Conservation (phyloP, 1,140 invertebrate genomes). For the Plectrocnemia conspersa region DNA sequence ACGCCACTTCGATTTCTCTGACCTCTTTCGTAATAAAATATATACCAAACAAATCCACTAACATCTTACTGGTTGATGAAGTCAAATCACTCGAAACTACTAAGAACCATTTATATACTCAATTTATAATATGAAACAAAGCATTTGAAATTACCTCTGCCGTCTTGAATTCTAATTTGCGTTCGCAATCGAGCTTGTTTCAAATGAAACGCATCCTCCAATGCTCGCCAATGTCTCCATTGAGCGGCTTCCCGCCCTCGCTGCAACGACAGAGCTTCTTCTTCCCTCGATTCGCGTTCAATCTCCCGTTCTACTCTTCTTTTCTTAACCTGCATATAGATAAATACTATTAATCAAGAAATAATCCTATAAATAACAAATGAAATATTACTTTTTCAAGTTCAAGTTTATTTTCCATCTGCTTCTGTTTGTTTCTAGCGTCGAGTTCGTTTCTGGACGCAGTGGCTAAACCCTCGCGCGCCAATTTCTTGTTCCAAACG, state of each 20-base stretch:
- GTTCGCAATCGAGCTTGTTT: slow-evolving; percentile 86
- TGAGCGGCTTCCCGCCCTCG: slow-evolving; percentile 92
- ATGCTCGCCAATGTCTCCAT: slow-evolving; percentile 89
- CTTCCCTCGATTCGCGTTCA: slow-evolving; percentile 83
- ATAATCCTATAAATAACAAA: neutral
- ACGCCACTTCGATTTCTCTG: too few species aligned
- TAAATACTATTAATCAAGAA: slow-evolving; percentile 9
- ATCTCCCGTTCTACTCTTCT: slow-evolving; percentile 82
- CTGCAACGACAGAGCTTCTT: slow-evolving; percentile 82
- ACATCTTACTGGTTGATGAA: too few species aligned
- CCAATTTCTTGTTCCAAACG: slow-evolving; percentile 95
- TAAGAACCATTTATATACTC: too few species aligned
- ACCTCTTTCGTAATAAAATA: too few species aligned
- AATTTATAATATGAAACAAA: too few species aligned
- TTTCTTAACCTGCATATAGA: slow-evolving; percentile 71
- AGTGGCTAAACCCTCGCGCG: slow-evolving; percentile 85
- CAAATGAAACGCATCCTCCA: slow-evolving; percentile 91
- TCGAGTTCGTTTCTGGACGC: slow-evolving; percentile 81
- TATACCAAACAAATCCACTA: too few species aligned
- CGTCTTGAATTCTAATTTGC: slow-evolving; percentile 92
- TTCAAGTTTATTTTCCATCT: slow-evolving; percentile 85
- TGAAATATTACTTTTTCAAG: slow-evolving; percentile 65
- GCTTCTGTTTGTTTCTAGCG: slow-evolving; percentile 76
- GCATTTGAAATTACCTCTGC: slow-evolving; percentile 58
- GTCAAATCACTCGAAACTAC: too few species aligned